Percentiles rank a stretch among this genome's conserved stretches.
Evolutionary conservation across 2,797 vertebrate genomes (phyloP).

Genomic region (Miichthys miiuy): DNA sequence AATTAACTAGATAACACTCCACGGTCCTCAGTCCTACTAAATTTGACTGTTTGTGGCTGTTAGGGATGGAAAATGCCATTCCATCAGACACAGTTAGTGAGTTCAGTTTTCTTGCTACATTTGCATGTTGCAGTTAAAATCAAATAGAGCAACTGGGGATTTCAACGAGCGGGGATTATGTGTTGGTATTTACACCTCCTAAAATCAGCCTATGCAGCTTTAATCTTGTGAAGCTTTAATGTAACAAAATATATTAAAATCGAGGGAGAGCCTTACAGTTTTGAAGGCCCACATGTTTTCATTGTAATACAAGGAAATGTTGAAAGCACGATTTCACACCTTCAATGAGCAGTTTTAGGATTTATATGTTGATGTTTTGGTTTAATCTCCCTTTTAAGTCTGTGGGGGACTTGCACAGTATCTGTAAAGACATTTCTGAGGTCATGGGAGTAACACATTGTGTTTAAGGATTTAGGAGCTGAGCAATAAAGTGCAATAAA

Average conservation of each 20-base stretch:
- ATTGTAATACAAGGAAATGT: neutral
- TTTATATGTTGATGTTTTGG: neutral
- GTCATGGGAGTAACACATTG: neutral
- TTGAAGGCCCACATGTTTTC: neutral
- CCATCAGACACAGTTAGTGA: neutral
- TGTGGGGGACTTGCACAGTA: neutral
- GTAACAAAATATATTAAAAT: neutral
- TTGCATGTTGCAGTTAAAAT: constrained; percentile 9
- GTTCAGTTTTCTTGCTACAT: constrained; percentile 1
- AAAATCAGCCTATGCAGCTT: neutral
- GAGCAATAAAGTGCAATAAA: neutral
- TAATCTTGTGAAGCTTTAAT: neutral
- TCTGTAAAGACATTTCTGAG: neutral
- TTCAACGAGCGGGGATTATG: neutral
- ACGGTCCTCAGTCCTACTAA: neutral
- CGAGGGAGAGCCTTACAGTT: neutral
- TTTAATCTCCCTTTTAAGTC: neutral
- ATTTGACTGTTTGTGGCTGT: neutral
- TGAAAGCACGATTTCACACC: constrained; percentile 1
- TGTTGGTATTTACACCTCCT: neutral
- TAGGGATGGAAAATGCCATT: neutral
- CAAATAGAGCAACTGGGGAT: neutral
- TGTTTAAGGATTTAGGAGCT: neutral
- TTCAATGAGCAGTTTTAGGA: neutral
- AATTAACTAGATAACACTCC: constrained; percentile 15